Conservation (phyloP, 2,888 invertebrate species). For the Ceramica pisi region DNA sequence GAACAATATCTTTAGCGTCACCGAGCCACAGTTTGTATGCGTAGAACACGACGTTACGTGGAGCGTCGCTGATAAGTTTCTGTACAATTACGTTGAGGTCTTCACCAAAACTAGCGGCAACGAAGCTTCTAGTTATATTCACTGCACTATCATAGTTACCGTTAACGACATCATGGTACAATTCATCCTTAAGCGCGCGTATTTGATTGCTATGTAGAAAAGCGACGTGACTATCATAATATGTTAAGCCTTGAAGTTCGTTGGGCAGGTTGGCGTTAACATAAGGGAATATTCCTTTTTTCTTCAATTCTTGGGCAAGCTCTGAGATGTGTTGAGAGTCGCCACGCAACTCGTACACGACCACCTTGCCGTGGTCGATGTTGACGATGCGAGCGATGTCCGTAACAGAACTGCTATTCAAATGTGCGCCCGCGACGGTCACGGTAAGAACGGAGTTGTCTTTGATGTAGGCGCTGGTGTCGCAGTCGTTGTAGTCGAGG, state of each 20-base stretch:
- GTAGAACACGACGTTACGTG: slow-evolving; percentile 58
- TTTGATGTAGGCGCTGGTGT: slow-evolving; percentile 70
- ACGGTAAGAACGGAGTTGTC: slow-evolving; percentile 69
- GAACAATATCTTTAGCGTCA: slow-evolving; percentile 55
- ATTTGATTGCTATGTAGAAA: slow-evolving; percentile 59
- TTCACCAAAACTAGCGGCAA: slow-evolving; percentile 36
- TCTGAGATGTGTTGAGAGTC: slow-evolving; percentile 58
- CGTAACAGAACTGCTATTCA: slow-evolving; percentile 67
- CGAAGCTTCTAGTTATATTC: slow-evolving; percentile 52
- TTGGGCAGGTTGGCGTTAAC: slow-evolving; percentile 59
- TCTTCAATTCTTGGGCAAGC: slow-evolving; percentile 57
- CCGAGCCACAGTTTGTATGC: slow-evolving; percentile 69
- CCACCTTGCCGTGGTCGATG: slow-evolving; percentile 62
- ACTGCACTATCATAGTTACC: slow-evolving; percentile 65
- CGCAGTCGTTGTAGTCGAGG: slow-evolving; percentile 65
- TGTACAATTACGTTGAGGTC: slow-evolving; percentile 42
- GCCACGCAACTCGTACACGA: slow-evolving; percentile 65
- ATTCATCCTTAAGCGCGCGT: slow-evolving; percentile 50
- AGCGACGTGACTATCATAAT: slow-evolving; percentile 62
- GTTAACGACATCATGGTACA: slow-evolving; percentile 57
- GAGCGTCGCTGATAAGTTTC: slow-evolving; percentile 52
- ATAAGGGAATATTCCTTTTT: slow-evolving; percentile 59
- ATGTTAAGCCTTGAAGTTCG: slow-evolving; percentile 61
- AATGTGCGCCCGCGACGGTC: slow-evolving; percentile 68
- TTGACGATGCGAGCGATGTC: slow-evolving; percentile 73